These are phyloP conservation scores for Brachystomella parvula DNA, from an alignment of 1,140 invertebrate genomes.

Conservation along the genomic window DNA sequence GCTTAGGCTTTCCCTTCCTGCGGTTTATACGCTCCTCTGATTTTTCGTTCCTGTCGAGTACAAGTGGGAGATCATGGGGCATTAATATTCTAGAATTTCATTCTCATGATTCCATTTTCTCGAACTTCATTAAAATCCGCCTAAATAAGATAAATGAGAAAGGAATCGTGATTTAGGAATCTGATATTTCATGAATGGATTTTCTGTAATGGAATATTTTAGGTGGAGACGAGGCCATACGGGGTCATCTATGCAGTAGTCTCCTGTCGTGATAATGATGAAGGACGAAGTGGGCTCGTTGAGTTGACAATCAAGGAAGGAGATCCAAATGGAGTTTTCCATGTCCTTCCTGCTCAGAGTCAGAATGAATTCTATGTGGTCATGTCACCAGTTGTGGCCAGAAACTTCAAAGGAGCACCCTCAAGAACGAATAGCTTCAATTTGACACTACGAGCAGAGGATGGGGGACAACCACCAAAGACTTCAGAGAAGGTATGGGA, in stretches of 20 bases:
- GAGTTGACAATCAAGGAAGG: slow-evolving; percentile 79
- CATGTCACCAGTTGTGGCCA: slow-evolving; percentile 39
- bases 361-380: slow-evolving; percentile 47
- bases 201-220: slow-evolving; percentile 45
- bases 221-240: slow-evolving; percentile 49
- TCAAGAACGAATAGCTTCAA: slow-evolving; percentile 64
- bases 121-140: too few species aligned
- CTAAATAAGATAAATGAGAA: too few species aligned
- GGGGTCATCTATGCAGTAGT: slow-evolving; percentile 84
- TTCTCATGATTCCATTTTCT: too few species aligned
- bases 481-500: background rate
- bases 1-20: too few species aligned
- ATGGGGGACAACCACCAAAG: slow-evolving; percentile 66
- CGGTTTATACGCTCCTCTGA: too few species aligned
- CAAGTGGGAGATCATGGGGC: too few species aligned
- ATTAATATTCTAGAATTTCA: too few species aligned
- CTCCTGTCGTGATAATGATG: slow-evolving; percentile 70
- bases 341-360: slow-evolving; percentile 53
- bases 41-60: too few species aligned
- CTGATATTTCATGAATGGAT: too few species aligned
- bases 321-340: slow-evolving; percentile 77
- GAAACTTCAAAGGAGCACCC: slow-evolving; percentile 25
- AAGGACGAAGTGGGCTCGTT: slow-evolving; percentile 73
- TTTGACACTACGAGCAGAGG: slow-evolving; percentile 72
- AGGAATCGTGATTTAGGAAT: too few species aligned